Base-by-base conservation (phyloP, 2,113 vertebrate species). In the Cercocebus atys region DNA sequence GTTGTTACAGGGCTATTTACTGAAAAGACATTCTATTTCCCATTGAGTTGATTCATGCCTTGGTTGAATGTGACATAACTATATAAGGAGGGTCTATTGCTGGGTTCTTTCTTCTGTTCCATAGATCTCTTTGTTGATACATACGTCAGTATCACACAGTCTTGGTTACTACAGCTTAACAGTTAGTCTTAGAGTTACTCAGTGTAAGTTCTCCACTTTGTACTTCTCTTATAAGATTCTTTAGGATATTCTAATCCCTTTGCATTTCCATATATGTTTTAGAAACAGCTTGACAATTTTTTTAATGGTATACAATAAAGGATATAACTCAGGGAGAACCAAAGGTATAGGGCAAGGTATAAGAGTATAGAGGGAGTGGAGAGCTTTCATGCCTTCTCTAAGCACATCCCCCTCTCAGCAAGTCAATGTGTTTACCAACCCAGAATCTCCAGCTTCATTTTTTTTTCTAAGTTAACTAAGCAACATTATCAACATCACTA, bases 181-280 rank as follows among this genome's bases (percentile, higher is more conserved):
- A 78, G 40, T 61, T 27, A 79, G 43, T 61, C 50, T 66, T 80
- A 7, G 61, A 55, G 43, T 86, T 66, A 75, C 10, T 8, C 10
- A 55, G 11, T 40, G 0, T 20, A 27, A 93, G 66, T 68, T 40
- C 57, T 84, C n/a, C 2, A 64, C 7, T 38, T 87, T 61, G 25
- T n/a, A n/a, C 64, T 70, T 76, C 86, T 45, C 40, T 59, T 89
- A 78, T 20, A 32, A 89, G 57, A 82, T 59, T 89, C 45, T 17
- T 88, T 76, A 61, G 27, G 43, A 55, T 70, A 73, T 47, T 80
- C 68, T 87, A 64, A 35, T 9, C 10, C 38, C 50, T 90, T 88
- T 61, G 30, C 32, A 78, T 95, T 84, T 94, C 81, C 50, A 84
- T 6, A 38, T 61, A 12, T 7, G 40, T 73, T 80, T 88, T 50